Percentiles rank a stretch among this genome's conserved stretches.
phyloP scores from a whole-genome alignment of 2,888 invertebrate genomes.

The Helicoverpa assulta region DNA sequence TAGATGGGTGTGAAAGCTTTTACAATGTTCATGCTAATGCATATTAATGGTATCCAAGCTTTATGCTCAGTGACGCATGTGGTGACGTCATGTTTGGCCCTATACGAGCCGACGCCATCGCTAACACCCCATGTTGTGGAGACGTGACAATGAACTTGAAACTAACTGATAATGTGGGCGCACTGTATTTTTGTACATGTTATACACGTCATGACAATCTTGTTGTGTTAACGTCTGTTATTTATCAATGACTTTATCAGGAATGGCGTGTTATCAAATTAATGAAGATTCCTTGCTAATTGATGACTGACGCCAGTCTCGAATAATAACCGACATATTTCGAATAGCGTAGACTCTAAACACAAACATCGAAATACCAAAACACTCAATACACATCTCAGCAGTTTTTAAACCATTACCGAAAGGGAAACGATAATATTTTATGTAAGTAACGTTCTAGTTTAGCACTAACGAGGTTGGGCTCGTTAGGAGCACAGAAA shows the following conservation, averaged over 20 bases:
- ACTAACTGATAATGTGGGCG: slow-evolving; percentile 20
- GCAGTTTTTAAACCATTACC: slow-evolving; percentile 25
- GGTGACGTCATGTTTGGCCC: slow-evolving; percentile 68
- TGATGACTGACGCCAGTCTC: background rate
- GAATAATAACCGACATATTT: background rate
- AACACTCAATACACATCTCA: slow-evolving; percentile 19
- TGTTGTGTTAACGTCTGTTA: background rate
- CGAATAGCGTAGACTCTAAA: too few relatives aligned
- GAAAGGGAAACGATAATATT: slow-evolving; percentile 33
- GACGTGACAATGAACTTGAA: slow-evolving; percentile 74
- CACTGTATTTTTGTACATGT: background rate
- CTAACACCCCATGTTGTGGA: slow-evolving; percentile 43
- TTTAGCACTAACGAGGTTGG: slow-evolving; percentile 66
- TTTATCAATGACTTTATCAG: background rate
- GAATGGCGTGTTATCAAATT: background rate
- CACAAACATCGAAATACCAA: slow-evolving; percentile 7
- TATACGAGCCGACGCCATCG: slow-evolving; percentile 48
- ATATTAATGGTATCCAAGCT: slow-evolving; percentile 68
- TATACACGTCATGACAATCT: too few relatives aligned
- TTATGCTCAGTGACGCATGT: slow-evolving; percentile 60
- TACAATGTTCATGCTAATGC: slow-evolving; percentile 66
- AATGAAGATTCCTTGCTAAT: too few relatives aligned
- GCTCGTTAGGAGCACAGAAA: slow-evolving; percentile 67
- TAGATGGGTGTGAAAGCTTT: slow-evolving; percentile 55
- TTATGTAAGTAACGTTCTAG: slow-evolving; percentile 50